phyloP scores from a whole-genome alignment of 2,888 invertebrate species.

The Oasisia sp. region DNA sequence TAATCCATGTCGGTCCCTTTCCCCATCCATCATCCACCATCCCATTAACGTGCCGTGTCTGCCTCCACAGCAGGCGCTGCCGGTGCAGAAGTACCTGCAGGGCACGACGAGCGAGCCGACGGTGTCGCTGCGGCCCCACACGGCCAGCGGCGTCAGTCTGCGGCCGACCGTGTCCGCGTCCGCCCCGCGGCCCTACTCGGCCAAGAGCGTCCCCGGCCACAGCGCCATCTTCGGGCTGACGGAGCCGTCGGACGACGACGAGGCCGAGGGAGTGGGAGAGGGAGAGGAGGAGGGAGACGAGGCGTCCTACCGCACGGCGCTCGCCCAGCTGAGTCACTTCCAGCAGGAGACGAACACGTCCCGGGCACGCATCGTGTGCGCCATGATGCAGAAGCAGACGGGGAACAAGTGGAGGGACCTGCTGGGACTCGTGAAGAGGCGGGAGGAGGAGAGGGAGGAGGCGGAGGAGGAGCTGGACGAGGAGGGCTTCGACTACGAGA shows the following conservation, averaged over 20 bases:
- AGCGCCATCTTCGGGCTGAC: neutral
- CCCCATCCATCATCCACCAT: neutral
- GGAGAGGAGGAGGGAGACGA: neutral
- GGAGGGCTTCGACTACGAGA: conserved; percentile 58
- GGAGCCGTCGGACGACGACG: neutral
- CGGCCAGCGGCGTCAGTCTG: conserved; percentile 6
- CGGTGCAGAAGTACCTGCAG: conserved; percentile 22
- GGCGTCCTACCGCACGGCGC: neutral
- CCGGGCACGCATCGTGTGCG: conserved; percentile 33
- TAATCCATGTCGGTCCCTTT: neutral
- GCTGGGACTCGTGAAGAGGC: conserved; percentile 1
- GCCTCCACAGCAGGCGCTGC: conserved; percentile 21
- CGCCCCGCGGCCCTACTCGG: neutral
- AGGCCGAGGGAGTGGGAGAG: neutral
- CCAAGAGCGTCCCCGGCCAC: neutral
- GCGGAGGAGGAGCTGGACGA: conserved; percentile 38
- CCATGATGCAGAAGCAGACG: conserved; percentile 33
- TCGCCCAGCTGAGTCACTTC: conserved; percentile 29
- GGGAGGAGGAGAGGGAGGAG: conserved; percentile 30
- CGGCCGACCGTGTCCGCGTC: neutral
- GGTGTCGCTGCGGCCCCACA: neutral
- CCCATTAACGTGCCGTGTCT: neutral
- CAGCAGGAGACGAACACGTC: conserved; percentile 27
- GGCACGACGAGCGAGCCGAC: conserved; percentile 25
- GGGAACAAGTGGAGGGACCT: conserved; percentile 19